Conservation (phyloP, 1,140 invertebrate species). For the Heliconius himera region DNA sequence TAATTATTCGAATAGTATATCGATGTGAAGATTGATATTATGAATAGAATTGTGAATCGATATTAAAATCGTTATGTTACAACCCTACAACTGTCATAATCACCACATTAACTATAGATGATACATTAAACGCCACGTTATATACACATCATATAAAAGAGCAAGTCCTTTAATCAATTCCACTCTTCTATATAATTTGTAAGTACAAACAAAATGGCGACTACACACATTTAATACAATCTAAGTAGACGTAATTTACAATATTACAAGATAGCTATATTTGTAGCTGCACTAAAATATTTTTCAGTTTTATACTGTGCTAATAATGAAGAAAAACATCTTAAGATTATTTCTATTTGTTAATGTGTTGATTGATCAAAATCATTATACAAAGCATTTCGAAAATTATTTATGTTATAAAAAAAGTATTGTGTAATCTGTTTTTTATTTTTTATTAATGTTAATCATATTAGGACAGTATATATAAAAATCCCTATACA, state of each 20-base stretch:
- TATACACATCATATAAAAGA: not conserved
- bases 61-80: not conserved
- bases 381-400: too few relatives aligned
- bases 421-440: not conserved
- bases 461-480: conserved; percentile 16
- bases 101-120: not conserved
- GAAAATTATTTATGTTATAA: too few relatives aligned
- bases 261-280: not conserved
- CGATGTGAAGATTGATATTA: not conserved
- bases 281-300: not conserved
- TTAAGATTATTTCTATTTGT: not conserved
- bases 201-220: not conserved
- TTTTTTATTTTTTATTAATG: not conserved
- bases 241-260: conserved; percentile 1
- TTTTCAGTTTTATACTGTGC: not conserved
- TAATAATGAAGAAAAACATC: not conserved
- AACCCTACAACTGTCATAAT: not conserved
- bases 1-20: too few relatives aligned
- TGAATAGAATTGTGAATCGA: not conserved
- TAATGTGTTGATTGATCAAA: not conserved
- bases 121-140: not conserved
- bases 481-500: conserved; percentile 12
- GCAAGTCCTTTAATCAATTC: not conserved
- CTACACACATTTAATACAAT: not conserved
- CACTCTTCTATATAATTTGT: not conserved